Evolutionary conservation across 2,888 invertebrate genomes (phyloP), one percentile per base, ranked within the genome.

Genomic region (Malthinus flaveolus): DNA sequence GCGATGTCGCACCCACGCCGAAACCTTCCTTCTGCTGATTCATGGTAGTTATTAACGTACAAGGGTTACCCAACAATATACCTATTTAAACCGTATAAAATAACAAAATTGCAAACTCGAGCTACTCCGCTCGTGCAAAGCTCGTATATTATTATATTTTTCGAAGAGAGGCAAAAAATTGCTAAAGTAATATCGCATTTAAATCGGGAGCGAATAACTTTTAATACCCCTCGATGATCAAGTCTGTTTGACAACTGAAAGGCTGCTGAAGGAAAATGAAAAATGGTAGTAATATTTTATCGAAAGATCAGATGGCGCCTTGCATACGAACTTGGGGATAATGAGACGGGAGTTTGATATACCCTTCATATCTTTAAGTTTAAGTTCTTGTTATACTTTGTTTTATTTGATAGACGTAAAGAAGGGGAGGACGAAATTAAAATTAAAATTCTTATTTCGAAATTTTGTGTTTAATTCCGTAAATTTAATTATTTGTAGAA

Each of bases 211-310:
- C 50, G 47, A 56, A 51, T 59, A 59, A 59, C 35, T 53, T 57
- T 61, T 61, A 61, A 61, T 54, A 53, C 54, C 56, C 49, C 36
- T 23, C 61, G 49, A 57, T 77, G 76, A 78, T 78, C 76, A 74
- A 76, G 72, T 74, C 74, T 72, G 74, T 74, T 77, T 77, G 78
- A 78, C 78, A 77, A 76, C 74, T 73, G 70, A 74, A 75, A 76
- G 74, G 75, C 77, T 74, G 76, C 74, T 75, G 76, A 76, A 76
- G 74, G 72, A 73, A 74, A 71, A 78, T 77, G 78, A 78, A 79
- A 79, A 78, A 79, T 79, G 78, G 75, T 74, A 73, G 75, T 77
- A 78, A 79, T 79, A 79, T 79, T 79, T 79, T 79, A 79, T 79
- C 78, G 76, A 73, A 76, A 77, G 79, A 78, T 78, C 78, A 78